Conservation (phyloP, 2,797 vertebrate species). For the Capromys pilorides region DNA sequence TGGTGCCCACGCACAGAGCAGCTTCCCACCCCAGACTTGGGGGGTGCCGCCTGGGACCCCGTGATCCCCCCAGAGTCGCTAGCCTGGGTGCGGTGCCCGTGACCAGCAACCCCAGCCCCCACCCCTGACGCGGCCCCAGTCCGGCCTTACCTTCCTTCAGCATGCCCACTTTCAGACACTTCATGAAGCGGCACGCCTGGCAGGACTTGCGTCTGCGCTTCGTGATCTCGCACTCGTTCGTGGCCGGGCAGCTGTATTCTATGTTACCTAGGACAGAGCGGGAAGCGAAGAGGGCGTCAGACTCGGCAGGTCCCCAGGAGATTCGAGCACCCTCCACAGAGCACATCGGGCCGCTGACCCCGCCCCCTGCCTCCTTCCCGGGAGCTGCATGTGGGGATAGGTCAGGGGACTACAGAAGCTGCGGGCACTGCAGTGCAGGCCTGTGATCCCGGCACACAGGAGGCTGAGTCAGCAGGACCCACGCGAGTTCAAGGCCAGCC, state of each 20-base stretch:
- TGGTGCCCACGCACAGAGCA: not conserved
- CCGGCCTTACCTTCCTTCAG: constrained; percentile 99
- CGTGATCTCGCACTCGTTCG: constrained; percentile 99
- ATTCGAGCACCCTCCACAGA: not conserved
- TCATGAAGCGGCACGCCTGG: constrained; percentile 99
- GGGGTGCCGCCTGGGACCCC: constrained; percentile 13
- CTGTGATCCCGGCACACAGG: not conserved
- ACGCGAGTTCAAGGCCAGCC: not conserved
- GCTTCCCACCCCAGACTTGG: not conserved
- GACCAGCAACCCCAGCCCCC: not conserved
- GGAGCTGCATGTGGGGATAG: not conserved
- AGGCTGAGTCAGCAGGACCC: not conserved
- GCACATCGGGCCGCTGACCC: accelerated
- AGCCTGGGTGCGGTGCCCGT: not conserved
- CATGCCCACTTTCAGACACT: constrained; percentile 99
- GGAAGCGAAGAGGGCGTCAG: constrained; percentile 77
- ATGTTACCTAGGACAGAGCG: constrained; percentile 93
- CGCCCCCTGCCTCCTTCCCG: not conserved
- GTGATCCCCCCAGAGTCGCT: constrained; percentile 2
- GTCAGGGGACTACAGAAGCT: not conserved
- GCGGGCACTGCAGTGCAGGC: accelerated
- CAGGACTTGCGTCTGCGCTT: constrained; percentile 99
- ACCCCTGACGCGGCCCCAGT: not conserved
- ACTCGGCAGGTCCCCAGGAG: not conserved
- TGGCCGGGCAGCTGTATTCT: constrained; percentile 99